Conservation (phyloP, 2,113 vertebrate species). For the Entelurus aequoreus region DNA sequence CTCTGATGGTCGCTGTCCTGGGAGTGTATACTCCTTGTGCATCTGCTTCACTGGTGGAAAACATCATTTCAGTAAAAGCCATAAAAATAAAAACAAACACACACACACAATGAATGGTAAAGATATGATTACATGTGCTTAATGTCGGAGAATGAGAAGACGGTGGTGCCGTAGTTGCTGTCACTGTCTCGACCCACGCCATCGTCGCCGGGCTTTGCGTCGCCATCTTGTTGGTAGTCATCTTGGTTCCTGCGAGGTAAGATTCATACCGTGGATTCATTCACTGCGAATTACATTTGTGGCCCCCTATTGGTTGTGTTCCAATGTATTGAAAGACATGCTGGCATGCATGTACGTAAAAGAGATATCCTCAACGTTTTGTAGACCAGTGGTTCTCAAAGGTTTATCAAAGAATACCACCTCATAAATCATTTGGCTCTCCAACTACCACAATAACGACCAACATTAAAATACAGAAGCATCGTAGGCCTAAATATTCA, state of each 20-base stretch:
- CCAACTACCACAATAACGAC: too few species aligned
- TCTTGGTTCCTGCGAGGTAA: conserved; percentile 37
- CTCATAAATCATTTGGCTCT: too few species aligned
- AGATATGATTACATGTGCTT: conserved; percentile 45
- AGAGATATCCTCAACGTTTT: too few species aligned
- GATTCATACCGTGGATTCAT: too few species aligned
- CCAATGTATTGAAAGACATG: too few species aligned
- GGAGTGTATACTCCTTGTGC: conserved; percentile 11
- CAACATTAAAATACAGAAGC: too few species aligned
- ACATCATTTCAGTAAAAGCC: background rate
- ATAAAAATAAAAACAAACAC: background rate
- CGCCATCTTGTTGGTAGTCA: conserved; percentile 32
- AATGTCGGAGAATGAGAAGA: conserved; percentile 71
- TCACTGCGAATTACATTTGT: too few species aligned
- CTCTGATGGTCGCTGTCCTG: conserved; percentile 19
- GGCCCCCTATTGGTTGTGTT: too few species aligned
- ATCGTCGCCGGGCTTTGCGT: conserved; percentile 22
- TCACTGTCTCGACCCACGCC: conserved; percentile 39
- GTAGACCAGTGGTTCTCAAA: too few species aligned
- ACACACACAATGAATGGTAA: background rate
- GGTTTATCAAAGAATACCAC: too few species aligned
- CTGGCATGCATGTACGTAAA: too few species aligned
- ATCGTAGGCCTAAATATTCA: too few species aligned
- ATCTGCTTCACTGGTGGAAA: conserved; percentile 45
- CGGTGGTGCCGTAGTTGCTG: conserved; percentile 60